These are phyloP conservation scores for Grallaria varia DNA, from an alignment of 2,113 vertebrate genomes.

Conservation along the genomic window DNA sequence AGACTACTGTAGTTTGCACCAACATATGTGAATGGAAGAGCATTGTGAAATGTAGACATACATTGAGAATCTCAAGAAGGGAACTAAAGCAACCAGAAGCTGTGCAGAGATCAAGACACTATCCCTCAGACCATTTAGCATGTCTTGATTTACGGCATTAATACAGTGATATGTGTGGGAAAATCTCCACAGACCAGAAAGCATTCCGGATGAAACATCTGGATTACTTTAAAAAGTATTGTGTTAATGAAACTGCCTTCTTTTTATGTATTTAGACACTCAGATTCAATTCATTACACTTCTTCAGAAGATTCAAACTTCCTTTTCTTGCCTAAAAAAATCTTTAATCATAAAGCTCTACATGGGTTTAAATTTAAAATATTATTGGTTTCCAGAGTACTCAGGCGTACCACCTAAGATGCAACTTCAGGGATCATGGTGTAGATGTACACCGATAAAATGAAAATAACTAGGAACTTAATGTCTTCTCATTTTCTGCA, in stretches of 20 bases:
- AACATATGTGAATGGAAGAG: background rate
- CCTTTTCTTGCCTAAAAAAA: background rate
- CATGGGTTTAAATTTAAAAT: background rate
- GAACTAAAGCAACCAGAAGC: background rate
- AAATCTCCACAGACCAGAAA: background rate
- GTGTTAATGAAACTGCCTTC: background rate
- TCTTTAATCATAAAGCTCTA: background rate
- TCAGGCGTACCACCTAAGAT: background rate
- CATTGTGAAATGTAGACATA: rapidly evolving
- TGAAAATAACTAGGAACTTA: background rate
- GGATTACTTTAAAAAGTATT: background rate
- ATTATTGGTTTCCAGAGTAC: background rate
- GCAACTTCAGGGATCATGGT: background rate
- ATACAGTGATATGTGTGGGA: background rate
- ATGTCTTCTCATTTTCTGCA: background rate
- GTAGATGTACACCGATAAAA: background rate
- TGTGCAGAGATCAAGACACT: background rate
- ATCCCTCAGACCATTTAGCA: background rate
- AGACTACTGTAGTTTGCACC: background rate
- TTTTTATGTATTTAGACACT: background rate
- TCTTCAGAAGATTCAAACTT: background rate
- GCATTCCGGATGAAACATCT: background rate
- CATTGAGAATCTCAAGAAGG: background rate
- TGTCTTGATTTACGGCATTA: background rate
- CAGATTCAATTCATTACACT: background rate